These are phyloP conservation scores for Tragelaphus strepsiceros DNA, from an alignment of 2,113 vertebrate genomes.

Conservation along the genomic window DNA sequence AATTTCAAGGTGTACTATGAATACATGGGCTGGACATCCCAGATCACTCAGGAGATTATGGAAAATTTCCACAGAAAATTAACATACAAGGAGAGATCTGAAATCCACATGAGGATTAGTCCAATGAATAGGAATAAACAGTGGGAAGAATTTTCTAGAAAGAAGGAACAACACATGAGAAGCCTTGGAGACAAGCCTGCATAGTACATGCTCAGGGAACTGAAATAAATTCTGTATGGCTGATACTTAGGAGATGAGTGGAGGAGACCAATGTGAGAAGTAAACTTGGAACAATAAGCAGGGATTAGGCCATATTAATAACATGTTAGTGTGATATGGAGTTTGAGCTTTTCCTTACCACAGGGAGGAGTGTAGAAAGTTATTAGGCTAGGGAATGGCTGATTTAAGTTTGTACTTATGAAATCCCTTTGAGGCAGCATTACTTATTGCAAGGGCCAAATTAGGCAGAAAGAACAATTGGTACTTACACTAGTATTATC, in stretches of 20 bases:
- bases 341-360: neutral
- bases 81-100: neutral
- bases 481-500: neutral
- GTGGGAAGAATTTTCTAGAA: neutral
- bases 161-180: neutral
- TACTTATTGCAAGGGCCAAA: neutral
- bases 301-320: neutral
- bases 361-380: neutral
- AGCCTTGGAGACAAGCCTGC: neutral
- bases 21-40: neutral
- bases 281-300: neutral
- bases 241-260: neutral
- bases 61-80: neutral
- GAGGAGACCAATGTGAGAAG: neutral
- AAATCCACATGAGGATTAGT: neutral
- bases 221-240: neutral
- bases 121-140: neutral
- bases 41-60: neutral
- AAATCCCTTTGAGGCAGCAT: neutral
- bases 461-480: neutral
- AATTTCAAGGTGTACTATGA: neutral
- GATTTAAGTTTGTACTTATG: neutral
- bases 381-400: neutral
- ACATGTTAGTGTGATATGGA: neutral
- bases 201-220: neutral